phyloP scores from a whole-genome alignment of 2,113 vertebrate species.

The Pachycephala philippinensis region DNA sequence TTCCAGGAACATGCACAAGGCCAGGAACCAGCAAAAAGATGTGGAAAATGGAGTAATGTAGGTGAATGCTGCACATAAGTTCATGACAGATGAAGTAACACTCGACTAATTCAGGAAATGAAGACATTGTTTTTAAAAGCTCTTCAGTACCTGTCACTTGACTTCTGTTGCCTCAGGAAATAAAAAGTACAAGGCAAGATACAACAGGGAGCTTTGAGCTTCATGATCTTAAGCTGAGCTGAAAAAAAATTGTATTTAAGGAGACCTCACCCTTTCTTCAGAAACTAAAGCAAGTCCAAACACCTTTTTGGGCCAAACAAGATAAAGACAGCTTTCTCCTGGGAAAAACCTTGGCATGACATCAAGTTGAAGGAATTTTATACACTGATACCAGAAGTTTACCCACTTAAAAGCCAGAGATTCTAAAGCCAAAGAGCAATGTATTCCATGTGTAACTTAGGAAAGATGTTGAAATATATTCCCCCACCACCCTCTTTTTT shows the following conservation, averaged over 20 bases:
- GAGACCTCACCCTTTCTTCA: conserved; percentile 40
- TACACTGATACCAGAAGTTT: not conserved
- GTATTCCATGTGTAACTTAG: not conserved
- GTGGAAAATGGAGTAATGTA: not conserved
- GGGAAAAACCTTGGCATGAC: not conserved
- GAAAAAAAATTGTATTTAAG: not conserved
- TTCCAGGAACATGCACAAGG: not conserved
- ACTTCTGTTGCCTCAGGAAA: not conserved
- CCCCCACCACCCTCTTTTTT: no score
- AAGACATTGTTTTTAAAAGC: not conserved
- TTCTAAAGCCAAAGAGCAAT: not conserved
- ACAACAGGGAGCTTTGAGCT: not conserved
- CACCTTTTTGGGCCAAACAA: conserved; percentile 32
- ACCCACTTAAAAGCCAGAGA: not conserved
- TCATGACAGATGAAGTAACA: not conserved
- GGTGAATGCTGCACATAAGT: not conserved
- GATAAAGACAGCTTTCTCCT: conserved; percentile 8
- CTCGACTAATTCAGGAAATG: not conserved
- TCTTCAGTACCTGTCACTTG: conserved; percentile 3
- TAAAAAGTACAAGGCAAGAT: not conserved
- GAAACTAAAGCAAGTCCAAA: conserved; percentile 48
- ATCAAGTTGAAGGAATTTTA: not conserved
- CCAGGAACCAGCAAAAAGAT: not conserved
- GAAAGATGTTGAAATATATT: not conserved
- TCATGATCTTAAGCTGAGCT: not conserved